Percentiles rank a stretch among this genome's conserved stretches.
Evolutionary conservation across 2,113 vertebrate species (phyloP).

Genomic region (Poeciliopsis prolifica): DNA sequence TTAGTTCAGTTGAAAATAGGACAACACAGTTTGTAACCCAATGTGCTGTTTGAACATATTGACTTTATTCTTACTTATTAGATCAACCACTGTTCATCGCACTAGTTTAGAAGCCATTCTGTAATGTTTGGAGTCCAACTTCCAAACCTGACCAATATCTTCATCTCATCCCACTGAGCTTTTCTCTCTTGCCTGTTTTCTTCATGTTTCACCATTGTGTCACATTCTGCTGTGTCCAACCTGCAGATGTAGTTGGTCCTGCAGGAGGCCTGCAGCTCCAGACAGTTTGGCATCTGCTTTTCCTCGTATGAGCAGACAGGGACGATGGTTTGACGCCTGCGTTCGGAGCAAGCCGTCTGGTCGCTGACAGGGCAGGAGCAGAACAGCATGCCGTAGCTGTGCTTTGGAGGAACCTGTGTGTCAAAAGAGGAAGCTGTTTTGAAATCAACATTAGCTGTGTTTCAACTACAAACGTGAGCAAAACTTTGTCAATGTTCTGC

Average conservation of each 20-base stretch:
- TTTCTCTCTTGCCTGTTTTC: too few species aligned
- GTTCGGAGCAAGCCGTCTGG: conserved; percentile 88
- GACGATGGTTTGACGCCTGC: conserved; percentile 96
- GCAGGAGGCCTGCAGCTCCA: conserved; percentile 70
- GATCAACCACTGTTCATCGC: too few species aligned
- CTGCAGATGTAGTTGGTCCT: conserved; percentile 78
- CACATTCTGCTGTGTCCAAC: conserved; percentile 20
- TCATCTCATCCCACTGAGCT: too few species aligned
- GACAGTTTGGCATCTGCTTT: conserved; percentile 92
- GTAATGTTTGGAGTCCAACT: not conserved
- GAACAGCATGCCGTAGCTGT: conserved; percentile 99
- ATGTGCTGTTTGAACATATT: too few species aligned
- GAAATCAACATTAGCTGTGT: not conserved
- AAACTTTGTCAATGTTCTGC: too few species aligned
- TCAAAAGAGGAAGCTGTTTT: not conserved
- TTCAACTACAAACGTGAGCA: too few species aligned
- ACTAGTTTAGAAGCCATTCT: not conserved
- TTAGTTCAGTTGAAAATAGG: too few species aligned
- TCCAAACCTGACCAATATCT: too few species aligned
- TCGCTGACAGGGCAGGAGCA: conserved; percentile 91
- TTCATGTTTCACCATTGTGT: not conserved
- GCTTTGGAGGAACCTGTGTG: conserved; percentile 90
- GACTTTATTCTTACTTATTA: too few species aligned
- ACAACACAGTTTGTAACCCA: too few species aligned
- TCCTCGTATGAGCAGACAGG: conserved; percentile 98